Evolutionary conservation across 2,113 vertebrate genomes (phyloP), one percentile per base, ranked within the genome.

Genomic region (Orycteropus afer): DNA sequence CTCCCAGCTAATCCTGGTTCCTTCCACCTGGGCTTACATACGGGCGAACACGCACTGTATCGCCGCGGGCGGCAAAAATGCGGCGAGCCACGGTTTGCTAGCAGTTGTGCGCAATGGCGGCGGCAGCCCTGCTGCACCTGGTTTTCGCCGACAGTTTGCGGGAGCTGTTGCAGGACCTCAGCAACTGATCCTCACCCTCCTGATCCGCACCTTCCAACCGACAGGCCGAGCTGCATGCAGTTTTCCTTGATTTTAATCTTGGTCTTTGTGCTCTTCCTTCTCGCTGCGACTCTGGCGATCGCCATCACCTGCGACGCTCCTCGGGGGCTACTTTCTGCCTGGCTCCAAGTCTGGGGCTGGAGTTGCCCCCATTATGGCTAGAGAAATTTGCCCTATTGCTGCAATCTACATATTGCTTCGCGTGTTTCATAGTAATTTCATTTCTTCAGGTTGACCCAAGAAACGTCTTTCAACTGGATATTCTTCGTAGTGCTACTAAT

Each of bases 1-100:
- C 98, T 67, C 97, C 98, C 95, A 99, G 98, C 59, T 98, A 98
- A 81, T 97, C 77, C 0, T 96, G 96, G 73, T 95, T 98, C 42
- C 5, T 98, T 98, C 94, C 96, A 49, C 69, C 89, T 97, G 82
- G 95, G 81, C 81, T 81, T 91, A 57, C 97, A 94, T 27, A 97
- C 84, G 42, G 98, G 96, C 9, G 97, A 98, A 92, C 98, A 89
- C 96, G 96, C 89, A 98, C 98, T 90, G 80, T 82, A 42, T 94
- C 59, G 91, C 89, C 45, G 81, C 97, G 73, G 97, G 96, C 90
- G 98, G 98, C 93, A 97, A 97, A 8, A 98, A 98, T 51, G 91
- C 97, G 40, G 93, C 97, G 84, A 96, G 93, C 0, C 98, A 98
- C 67, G 74, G 98, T 53, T 97, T 99, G 85, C 96, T 98, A 79